Base-by-base conservation (phyloP, 1,140 invertebrate species). In the Trialeurodes vaporariorum region DNA sequence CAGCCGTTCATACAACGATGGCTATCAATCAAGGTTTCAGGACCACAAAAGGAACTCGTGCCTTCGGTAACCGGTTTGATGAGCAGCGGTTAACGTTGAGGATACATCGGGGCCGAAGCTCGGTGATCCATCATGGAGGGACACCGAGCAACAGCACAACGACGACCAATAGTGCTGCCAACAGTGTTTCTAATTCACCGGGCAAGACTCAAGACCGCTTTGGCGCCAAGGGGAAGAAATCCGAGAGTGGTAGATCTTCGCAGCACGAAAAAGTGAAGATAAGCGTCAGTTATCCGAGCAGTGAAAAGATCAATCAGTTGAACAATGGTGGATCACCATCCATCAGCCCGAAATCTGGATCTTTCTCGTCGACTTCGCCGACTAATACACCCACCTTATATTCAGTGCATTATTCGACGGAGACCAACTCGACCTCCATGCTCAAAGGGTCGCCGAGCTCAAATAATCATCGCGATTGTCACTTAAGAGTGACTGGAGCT, bases 1-100 rank as follows among this genome's bases (percentile, higher is more conserved):
- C 93, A 0, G 94, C 94, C 22, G 87, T 93, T 1, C 86, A 89
- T 68, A 95, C 94, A 0, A 94, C 93, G 0, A 87, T 87, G 71
- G 92, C 93, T 27, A 92, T 96, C 73, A 94, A 94, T 79, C 91
- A 92, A 80, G 86, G 95, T 66, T 96, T 96, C 76, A 85, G 93
- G 68, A 96, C 93, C 49, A 95, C 94, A 21, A 94, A 93, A 81
- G 73, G 76, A 71, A 63, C 70, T 72, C 66, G 82, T 27, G 64
- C 83, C 24, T 75, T 85, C 63, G 85, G 84, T 25, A 86, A 82
- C 76, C 80, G 89, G 60, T 89, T 91, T 73, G 87, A 94, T 71
- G 91, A 95, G 75, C 90, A 94, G 76, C 85, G 91, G 59, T 81
- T 97, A 27, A 96, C 94, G 0, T 78, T 98, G 68, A 84, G 95